phyloP scores from a whole-genome alignment of 2,113 vertebrate genomes.

The Trachemys scripta region DNA sequence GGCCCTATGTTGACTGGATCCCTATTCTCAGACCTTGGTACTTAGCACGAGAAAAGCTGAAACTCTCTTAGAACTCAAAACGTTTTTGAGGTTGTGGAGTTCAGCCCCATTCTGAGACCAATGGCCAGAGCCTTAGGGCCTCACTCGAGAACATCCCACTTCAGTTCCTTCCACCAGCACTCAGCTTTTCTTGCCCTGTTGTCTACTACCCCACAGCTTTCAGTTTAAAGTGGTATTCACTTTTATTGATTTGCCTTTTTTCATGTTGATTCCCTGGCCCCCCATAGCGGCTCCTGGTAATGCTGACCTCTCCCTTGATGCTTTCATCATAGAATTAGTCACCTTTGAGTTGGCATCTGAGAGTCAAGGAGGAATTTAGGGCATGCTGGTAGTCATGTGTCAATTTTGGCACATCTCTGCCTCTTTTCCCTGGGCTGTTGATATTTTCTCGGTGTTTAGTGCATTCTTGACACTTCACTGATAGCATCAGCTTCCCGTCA shows the following conservation, averaged over 20 bases:
- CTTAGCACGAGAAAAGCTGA: not conserved
- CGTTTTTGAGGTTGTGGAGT: not conserved
- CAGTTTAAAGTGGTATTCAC: not conserved
- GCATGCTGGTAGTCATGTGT: not conserved
- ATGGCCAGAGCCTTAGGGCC: not conserved
- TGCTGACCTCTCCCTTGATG: not conserved
- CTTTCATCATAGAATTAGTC: slow-evolving; percentile 28
- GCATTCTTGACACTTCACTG: slow-evolving; percentile 20
- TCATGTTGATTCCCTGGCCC: not conserved
- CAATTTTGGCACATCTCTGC: not conserved
- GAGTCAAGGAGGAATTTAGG: slow-evolving; percentile 19
- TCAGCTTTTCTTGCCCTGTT: not conserved
- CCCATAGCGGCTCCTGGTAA: not conserved
- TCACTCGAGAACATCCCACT: not conserved
- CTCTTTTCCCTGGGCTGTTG: not conserved
- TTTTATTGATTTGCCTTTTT: not conserved
- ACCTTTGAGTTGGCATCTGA: not conserved
- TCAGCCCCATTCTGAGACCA: not conserved
- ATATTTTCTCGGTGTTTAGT: not conserved
- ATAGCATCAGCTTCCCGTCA: slow-evolving; percentile 16
- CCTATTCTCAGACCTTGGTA: not conserved
- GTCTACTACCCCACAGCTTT: not conserved
- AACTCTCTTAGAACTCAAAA: not conserved
- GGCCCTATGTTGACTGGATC: not conserved
- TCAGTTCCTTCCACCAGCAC: not conserved